Conservation (phyloP, 1,140 invertebrate species). For the Drosophila tani region DNA sequence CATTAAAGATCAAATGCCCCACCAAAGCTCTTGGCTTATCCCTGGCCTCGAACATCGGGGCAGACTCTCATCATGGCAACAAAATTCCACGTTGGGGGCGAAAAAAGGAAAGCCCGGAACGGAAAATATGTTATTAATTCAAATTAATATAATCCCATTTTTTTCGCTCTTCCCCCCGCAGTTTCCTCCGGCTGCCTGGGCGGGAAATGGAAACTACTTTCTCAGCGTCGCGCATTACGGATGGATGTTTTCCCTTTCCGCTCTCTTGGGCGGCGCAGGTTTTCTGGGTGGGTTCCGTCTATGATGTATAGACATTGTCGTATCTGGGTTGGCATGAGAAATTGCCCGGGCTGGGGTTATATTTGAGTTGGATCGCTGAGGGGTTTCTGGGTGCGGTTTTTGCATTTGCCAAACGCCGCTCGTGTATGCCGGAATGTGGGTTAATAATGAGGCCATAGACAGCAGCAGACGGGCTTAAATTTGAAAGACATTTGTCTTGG, state of each 20-base stretch:
- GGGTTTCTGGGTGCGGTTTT: conserved; percentile 40
- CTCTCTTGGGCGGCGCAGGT: background rate
- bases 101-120: conserved; percentile 37
- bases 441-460: conserved; percentile 39
- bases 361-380: conserved; percentile 10
- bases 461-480: conserved; percentile 32
- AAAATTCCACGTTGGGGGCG: conserved; percentile 44
- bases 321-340: conserved; percentile 55
- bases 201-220: conserved; percentile 75
- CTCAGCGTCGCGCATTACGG: conserved; percentile 56
- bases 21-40: conserved; percentile 11
- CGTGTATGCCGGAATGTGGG: conserved; percentile 27
- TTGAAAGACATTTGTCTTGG: conserved; percentile 40
- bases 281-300: conserved; percentile 18
- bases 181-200: conserved; percentile 21
- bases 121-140: conserved; percentile 84
- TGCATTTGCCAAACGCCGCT: conserved; percentile 29
- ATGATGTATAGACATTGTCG: conserved; percentile 64
- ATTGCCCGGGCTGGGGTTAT: conserved; percentile 14
- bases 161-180: conserved; percentile 26
- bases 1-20: conserved; percentile 61
- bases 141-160: conserved; percentile 81
- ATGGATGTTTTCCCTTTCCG: conserved; percentile 62
- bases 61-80: conserved; percentile 48
- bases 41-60: conserved; percentile 5